These are phyloP conservation scores for Tamias sibiricus DNA, from an alignment of 2,113 vertebrate genomes.

Conservation along the genomic window DNA sequence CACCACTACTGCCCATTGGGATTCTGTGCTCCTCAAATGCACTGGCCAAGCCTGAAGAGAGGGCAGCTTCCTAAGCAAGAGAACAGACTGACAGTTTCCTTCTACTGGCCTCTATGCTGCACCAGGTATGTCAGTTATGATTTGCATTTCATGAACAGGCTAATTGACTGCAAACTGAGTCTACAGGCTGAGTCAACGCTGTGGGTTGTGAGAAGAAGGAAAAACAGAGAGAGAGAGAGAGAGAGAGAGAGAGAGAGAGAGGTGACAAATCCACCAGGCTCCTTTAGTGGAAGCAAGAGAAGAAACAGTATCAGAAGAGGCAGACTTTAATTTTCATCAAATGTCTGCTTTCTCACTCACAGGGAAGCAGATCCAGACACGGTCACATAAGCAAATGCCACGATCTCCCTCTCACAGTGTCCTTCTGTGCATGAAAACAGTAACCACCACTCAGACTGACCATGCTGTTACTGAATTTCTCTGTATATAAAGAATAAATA, in stretches of 20 bases:
- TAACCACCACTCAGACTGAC: background rate
- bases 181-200: background rate
- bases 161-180: background rate
- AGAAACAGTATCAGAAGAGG: background rate
- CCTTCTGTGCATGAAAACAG: background rate
- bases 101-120: background rate
- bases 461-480: background rate
- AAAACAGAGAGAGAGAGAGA: background rate
- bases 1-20: background rate
- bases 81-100: no score
- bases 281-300: background rate
- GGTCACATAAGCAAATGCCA: background rate
- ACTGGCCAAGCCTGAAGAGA: background rate
- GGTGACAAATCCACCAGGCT: background rate
- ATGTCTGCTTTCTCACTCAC: background rate
- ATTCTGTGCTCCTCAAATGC: background rate
- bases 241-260: background rate
- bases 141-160: background rate
- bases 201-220: background rate
- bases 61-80: background rate
- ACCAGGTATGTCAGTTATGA: background rate
- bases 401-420: background rate
- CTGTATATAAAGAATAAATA: background rate
- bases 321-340: accelerated
- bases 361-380: background rate